Base-by-base conservation (phyloP, 2,797 vertebrate species). In the Gymnoscopelus braueri region DNA sequence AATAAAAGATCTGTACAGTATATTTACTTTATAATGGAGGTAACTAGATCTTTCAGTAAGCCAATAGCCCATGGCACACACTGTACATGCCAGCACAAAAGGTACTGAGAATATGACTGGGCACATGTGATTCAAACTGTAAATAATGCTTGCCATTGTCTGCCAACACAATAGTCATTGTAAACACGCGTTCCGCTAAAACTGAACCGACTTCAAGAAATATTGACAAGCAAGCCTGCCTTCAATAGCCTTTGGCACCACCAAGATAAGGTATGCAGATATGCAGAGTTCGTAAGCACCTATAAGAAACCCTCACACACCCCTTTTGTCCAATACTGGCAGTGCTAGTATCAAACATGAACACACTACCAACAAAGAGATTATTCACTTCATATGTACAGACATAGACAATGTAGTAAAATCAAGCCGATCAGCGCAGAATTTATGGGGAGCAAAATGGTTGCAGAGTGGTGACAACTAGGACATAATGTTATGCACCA, bases 341-440 rank as follows among this genome's bases (percentile, higher is more conserved):
- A 13, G 63, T 15, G 62, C 63, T 48, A 57, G 69, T 60, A 72
- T 68, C 61, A 52, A 77, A 66, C 72, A 83, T 52, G 60, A 65
- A 77, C 75, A 87, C 76, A 72, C 79, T 69, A 76, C 76, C 67
- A 59, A 79, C 72, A 66, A 82, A 52, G 77, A 66, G 63, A 66
- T 47, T 49, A 66, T 50, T 26, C 60, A 74, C 82, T 44, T 44
- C 39, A 77, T 59, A 53, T 51, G 70, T 29, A 59, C 11, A 62
- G 76, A 71, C 70, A 70, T 52, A 56, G 60, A 77, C 74, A 77
- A 65, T 29, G 65, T 72, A 56, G 55, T 29, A 60, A 71, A 67
- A 63, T 51, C 58, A 61, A 75, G 6, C 66, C 13, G 52, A 67
- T 77, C 23, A 39, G 54, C 35, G 63, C 19, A 68, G 9, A 59